Percentiles rank a stretch among this genome's conserved stretches.
Evolutionary conservation across 1,140 invertebrate genomes (phyloP).

Genomic region (Ostrea denselamellosa): DNA sequence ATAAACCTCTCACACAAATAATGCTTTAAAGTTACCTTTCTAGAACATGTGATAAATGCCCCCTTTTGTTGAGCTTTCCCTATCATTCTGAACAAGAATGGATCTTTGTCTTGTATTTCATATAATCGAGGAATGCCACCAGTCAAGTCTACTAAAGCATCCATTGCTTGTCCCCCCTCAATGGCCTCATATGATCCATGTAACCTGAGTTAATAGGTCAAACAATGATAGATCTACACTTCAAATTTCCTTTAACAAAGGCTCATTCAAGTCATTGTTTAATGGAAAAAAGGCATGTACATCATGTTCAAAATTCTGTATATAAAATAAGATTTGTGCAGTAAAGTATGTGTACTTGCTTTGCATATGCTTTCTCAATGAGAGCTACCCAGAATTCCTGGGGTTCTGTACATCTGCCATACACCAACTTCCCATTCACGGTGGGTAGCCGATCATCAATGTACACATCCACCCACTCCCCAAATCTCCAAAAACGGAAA

Average conservation of each 20-base stretch:
- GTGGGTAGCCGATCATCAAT: constrained; percentile 87
- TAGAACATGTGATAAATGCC: constrained; percentile 76
- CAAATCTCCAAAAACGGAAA: constrained; percentile 88
- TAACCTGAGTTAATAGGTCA: constrained; percentile 58
- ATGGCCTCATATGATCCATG: constrained; percentile 74
- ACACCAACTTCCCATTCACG: constrained; percentile 68
- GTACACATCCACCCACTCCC: constrained; percentile 87
- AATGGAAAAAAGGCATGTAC: too few species aligned
- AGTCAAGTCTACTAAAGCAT: constrained; percentile 74
- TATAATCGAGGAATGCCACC: constrained; percentile 75
- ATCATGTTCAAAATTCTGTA: neutral
- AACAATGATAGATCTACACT: too few species aligned
- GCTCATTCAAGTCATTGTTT: too few species aligned
- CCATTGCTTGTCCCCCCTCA: constrained; percentile 72
- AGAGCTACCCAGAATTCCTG: constrained; percentile 96
- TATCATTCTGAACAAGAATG: constrained; percentile 71
- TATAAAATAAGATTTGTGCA: neutral
- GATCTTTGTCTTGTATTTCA: constrained; percentile 73
- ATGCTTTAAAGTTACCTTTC: constrained; percentile 65
- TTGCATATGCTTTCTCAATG: constrained; percentile 91
- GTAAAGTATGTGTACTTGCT: constrained; percentile 59
- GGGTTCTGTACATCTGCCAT: constrained; percentile 68
- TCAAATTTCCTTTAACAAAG: too few species aligned
- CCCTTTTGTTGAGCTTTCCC: constrained; percentile 69
- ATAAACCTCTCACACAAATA: neutral